Conservation (phyloP, 2,113 vertebrate genomes). For the Manacus vitellinus region DNA sequence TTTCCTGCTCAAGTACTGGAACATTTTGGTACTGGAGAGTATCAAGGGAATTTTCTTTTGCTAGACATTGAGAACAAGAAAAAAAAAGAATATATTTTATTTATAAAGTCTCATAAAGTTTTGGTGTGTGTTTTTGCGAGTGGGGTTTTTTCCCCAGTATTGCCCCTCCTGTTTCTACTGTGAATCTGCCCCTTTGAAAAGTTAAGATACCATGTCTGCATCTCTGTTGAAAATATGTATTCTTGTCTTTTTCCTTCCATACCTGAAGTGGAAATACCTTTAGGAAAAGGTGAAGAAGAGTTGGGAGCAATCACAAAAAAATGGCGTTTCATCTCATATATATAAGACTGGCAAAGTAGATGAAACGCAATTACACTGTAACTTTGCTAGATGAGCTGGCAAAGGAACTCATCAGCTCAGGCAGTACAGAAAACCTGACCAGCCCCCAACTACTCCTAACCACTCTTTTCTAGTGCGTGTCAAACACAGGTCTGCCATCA, state of each 20-base stretch:
- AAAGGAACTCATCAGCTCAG: not conserved
- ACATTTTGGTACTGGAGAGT: not conserved
- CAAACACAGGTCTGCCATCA: not conserved
- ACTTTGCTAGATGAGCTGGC: not conserved
- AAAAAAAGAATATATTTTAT: not conserved
- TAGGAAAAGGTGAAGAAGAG: not conserved
- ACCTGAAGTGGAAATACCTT: not conserved
- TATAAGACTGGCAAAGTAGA: not conserved
- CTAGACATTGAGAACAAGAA: not conserved
- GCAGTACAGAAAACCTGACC: not conserved
- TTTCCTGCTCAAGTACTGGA: not conserved
- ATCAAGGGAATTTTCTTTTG: not conserved
- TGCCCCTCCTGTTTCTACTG: not conserved
- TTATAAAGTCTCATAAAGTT: not conserved
- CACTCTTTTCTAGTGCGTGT: not conserved
- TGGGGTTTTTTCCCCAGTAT: accelerated
- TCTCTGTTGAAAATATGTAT: not conserved
- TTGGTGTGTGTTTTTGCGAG: not conserved
- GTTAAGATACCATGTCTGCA: not conserved
- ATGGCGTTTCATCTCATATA: accelerated
- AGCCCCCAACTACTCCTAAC: not conserved
- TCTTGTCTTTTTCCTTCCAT: not conserved
- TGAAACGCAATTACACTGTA: not conserved
- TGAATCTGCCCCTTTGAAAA: not conserved
- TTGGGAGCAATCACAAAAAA: not conserved